Evolutionary conservation across 1,140 invertebrate species (phyloP).

Genomic region (Agraylea sexmaculata): DNA sequence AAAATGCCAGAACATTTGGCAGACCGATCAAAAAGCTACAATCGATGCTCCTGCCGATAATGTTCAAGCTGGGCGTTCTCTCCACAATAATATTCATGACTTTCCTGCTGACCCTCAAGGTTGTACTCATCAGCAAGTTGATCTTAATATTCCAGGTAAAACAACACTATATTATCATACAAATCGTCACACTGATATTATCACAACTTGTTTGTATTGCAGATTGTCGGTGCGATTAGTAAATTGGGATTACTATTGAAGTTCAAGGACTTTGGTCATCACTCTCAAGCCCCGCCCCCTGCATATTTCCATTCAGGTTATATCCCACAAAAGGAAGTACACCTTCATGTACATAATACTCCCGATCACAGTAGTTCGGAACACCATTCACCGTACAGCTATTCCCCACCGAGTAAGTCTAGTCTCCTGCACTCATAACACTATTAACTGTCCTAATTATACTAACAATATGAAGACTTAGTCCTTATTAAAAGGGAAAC

Average conservation of each 20-base stretch:
- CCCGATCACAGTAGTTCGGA: too few species aligned
- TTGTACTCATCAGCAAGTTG: conserved; percentile 26
- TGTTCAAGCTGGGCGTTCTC: conserved; percentile 32
- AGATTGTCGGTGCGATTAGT: conserved; percentile 5
- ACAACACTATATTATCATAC: conserved; percentile 13
- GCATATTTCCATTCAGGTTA: conserved; percentile 12
- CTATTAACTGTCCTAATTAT: too few species aligned
- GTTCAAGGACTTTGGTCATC: background rate
- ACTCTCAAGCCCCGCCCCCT: conserved; percentile 1
- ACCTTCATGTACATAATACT: conserved; percentile 33
- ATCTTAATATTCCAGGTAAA: conserved; percentile 29
- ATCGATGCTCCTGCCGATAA: conserved; percentile 30
- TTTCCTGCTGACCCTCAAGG: conserved; percentile 33
- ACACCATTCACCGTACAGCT: too few species aligned
- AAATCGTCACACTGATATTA: background rate
- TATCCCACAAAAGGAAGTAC: conserved; percentile 32
- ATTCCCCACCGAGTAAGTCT: too few species aligned
- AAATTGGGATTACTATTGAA: conserved; percentile 21
- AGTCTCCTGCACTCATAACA: too few species aligned
- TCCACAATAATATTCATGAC: conserved; percentile 35
- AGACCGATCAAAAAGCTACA: conserved; percentile 35
- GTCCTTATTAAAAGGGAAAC: too few species aligned
- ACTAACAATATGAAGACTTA: too few species aligned
- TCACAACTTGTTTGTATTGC: background rate
- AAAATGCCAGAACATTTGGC: conserved; percentile 30